Conservation (phyloP, 2,888 invertebrate species). For the Flexamia atlantica region DNA sequence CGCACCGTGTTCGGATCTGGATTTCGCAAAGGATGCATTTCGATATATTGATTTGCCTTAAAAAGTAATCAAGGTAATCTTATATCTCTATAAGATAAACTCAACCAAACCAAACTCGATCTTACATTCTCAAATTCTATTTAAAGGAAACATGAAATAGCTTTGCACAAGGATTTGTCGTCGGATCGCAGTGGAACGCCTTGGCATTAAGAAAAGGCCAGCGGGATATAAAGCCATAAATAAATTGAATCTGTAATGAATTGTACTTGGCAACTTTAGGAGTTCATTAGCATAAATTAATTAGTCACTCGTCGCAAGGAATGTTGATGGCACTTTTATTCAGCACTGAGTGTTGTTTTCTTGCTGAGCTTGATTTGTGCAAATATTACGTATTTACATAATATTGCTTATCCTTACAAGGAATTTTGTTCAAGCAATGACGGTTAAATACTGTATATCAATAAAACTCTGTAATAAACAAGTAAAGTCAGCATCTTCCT, state of each 20-base stretch:
- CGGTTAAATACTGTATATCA: too few relatives aligned
- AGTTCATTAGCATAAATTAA: constrained; percentile 28
- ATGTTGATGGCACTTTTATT: constrained; percentile 21
- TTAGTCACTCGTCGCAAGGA: neutral
- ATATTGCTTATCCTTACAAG: too few relatives aligned
- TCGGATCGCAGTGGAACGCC: neutral
- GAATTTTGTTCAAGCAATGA: too few relatives aligned
- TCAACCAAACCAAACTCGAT: neutral
- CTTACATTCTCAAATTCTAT: neutral
- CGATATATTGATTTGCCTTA: too few relatives aligned
- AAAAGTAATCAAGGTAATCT: too few relatives aligned
- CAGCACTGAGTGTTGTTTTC: neutral
- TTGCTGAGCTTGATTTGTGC: neutral
- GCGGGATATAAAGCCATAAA: constrained; percentile 39
- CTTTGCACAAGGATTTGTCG: neutral
- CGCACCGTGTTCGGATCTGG: too few relatives aligned
- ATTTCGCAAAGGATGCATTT: too few relatives aligned
- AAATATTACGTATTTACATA: too few relatives aligned
- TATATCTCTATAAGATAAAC: too few relatives aligned
- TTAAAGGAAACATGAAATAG: neutral
- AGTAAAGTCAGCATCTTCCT: too few relatives aligned
- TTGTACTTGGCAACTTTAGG: constrained; percentile 39
- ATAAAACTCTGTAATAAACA: too few relatives aligned
- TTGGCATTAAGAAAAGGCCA: constrained; percentile 51
- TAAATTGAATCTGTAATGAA: constrained; percentile 45